Base-by-base conservation (phyloP, 1,140 invertebrate species). In the Harlomillsia oculata region DNA sequence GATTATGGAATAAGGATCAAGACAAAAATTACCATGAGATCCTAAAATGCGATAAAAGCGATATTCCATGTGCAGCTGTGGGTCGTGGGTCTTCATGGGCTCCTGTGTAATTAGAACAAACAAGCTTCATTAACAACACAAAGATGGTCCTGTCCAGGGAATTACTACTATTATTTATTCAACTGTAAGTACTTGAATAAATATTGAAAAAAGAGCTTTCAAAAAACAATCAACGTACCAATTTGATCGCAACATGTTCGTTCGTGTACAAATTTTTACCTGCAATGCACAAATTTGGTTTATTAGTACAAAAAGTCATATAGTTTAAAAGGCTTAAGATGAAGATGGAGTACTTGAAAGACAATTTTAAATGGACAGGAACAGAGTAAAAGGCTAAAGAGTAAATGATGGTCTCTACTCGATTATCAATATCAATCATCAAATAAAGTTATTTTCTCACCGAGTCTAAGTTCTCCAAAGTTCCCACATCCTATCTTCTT, bases 401-500 rank as follows among this genome's bases (percentile, higher is more conserved):
- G 14, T 40, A 8, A 40, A 40, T n/a, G 5, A 40, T 2, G 23
- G 23, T 41, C 9, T 20, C 16, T 20, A 46, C 28, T 11, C 3
- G 9, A 23, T 34, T 34, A 34, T n/a, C 21, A 21, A 23, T n/a
- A 21, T 26, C 8, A 46, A 46, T 21, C 44, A 2, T 3, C n/a
- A 2, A 11, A 26, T 29, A 2, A 20, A n/a, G 3, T 16, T 49
- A 49, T 25, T 30, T 41, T 66, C 83, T 83, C 77, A 90, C 94
- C 96, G 74, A 99, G 82, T 75, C 97, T 81, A 46, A 99, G 81
- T 79, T 99, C 96, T 61, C 97, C 97, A 75, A 99, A 99, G 78
- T 99, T 99, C 69, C 97, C 97, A 82, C 93, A 97, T 71, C 97
- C 97, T 72, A 99, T 99, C 79, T 99, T 99, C 77, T 98, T 99